Base-by-base conservation (phyloP, 2,113 vertebrate genomes). In the Stomatorhinus ivindoensis region DNA sequence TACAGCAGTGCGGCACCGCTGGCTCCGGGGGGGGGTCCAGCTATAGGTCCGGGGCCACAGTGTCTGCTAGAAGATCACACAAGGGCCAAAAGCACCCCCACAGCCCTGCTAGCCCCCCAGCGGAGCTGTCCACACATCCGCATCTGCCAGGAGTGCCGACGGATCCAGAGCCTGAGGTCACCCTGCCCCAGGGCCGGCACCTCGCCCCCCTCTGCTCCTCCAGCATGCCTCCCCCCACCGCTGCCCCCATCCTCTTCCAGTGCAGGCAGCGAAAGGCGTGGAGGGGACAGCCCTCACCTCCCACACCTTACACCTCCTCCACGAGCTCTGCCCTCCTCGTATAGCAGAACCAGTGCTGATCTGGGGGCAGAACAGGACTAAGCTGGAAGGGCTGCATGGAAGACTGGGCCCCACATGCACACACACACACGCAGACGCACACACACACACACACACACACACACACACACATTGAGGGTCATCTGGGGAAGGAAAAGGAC, bases 151-250 rank as follows among this genome's bases (percentile, higher is more conserved):
- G 97, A 98, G 95, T 98, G 97, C 93, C 94, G 97, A 89, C 94
- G 97, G 91, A 98, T 98, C 95, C 97, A 98, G 95, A 96, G 95
- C 90, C 94, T 97, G 90, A 94, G 97, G 92, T 95, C 95, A n/a
- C 95, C 87, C 47, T 92, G 88, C 88, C 93, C 93, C 24, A 94
- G 94, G 46, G n/a, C 91, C 82, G 94, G 93, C 5, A 47, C 69
- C 47, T 47, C 69, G 3, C 47, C 87, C 87, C 42, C 87, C 42
- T 17, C 55, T 13, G n/a, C 44, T 24, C 42, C 44, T 13, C 55
- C 87, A 17, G 55, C 87, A 46, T 58, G 58, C 44, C 46, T 88
- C 4, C 87, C 87, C 27, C 24, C 87, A 31, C 87, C 61, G 11
- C 87, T 58, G 39, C 44, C 87, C 44, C 44, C 58, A n/a, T 69